Conservation (phyloP, 2,888 invertebrate genomes). For the Mythimna vitellina region DNA sequence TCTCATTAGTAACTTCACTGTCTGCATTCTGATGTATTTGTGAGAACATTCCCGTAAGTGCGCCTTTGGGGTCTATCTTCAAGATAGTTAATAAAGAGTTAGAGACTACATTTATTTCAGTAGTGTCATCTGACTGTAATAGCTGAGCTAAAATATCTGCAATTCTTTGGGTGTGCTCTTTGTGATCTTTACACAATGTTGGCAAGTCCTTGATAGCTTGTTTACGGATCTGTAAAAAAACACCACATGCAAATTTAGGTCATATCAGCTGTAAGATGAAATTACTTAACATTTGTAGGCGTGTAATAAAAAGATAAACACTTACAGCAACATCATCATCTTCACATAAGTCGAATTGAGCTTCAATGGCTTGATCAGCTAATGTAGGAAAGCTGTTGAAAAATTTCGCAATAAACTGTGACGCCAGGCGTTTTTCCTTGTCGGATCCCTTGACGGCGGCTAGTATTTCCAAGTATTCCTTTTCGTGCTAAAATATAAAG, state of each 20-base stretch:
- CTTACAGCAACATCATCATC: conserved; percentile 97
- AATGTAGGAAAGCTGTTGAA: conserved; percentile 97
- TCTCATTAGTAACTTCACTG: conserved; percentile 91
- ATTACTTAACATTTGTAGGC: background rate
- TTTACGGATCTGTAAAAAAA: conserved; percentile 94
- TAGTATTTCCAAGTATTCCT: conserved; percentile 96
- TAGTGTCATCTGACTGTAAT: conserved; percentile 95
- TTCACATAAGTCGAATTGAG: conserved; percentile 98
- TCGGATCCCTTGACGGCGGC: conserved; percentile 96
- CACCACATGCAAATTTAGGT: background rate
- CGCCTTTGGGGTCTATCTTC: conserved; percentile 93
- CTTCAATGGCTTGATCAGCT: conserved; percentile 97
- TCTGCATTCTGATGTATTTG: conserved; percentile 89
- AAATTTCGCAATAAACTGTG: conserved; percentile 98
- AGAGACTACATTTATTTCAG: conserved; percentile 96
- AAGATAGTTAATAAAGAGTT: conserved; percentile 95
- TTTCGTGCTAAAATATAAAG: conserved; percentile 93
- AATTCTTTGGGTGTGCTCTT: conserved; percentile 95
- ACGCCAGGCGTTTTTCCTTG: conserved; percentile 97
- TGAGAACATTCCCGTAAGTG: conserved; percentile 89
- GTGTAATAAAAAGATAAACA: conserved; percentile 60
- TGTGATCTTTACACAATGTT: conserved; percentile 95
- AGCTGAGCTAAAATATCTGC: conserved; percentile 98
- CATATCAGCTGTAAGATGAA: background rate
- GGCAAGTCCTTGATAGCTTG: conserved; percentile 98